A percentile compares a stretch with the other conserved stretches of the same genome.
These are phyloP conservation scores for Chamaetylas fuelleborni DNA, from an alignment of 2,113 vertebrate genomes.

Conservation along the genomic window DNA sequence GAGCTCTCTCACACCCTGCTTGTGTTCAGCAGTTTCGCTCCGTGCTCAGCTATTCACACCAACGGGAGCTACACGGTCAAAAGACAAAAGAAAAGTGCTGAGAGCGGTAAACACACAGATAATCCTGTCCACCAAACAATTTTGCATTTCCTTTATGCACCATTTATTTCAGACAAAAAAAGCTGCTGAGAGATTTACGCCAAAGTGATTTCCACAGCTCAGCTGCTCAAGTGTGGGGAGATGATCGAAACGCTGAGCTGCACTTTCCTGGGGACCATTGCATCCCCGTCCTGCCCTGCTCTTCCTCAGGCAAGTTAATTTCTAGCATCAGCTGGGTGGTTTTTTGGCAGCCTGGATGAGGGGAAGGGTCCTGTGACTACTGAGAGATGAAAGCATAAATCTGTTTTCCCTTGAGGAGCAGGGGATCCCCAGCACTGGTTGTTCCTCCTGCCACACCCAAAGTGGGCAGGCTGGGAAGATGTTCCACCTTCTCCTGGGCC, in stretches of 20 bases:
- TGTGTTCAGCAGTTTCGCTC: not conserved
- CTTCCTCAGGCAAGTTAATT: not conserved
- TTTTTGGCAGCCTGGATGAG: not conserved
- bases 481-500: not conserved
- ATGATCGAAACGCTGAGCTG: not conserved
- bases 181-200: constrained; percentile 10
- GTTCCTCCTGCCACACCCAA: not conserved
- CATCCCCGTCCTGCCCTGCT: not conserved
- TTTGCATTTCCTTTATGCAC: constrained; percentile 52
- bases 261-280: not conserved
- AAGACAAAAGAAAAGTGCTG: constrained; percentile 38
- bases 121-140: constrained; percentile 40
- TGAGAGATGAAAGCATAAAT: not conserved
- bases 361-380: not conserved
- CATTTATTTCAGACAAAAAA: constrained; percentile 53
- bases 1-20: not conserved
- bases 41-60: not conserved
- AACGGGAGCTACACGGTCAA: not conserved
- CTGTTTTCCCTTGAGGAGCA: not conserved
- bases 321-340: not conserved
- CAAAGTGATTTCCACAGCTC: constrained; percentile 30
- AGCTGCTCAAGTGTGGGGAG: not conserved
- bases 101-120: constrained; percentile 37
- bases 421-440: too few relatives aligned
- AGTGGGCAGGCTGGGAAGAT: not conserved